A percentile compares a stretch with the other conserved stretches of the same genome.
Evolutionary conservation across 2,797 vertebrate species (phyloP).

Genomic region (Rachycentron canadum): DNA sequence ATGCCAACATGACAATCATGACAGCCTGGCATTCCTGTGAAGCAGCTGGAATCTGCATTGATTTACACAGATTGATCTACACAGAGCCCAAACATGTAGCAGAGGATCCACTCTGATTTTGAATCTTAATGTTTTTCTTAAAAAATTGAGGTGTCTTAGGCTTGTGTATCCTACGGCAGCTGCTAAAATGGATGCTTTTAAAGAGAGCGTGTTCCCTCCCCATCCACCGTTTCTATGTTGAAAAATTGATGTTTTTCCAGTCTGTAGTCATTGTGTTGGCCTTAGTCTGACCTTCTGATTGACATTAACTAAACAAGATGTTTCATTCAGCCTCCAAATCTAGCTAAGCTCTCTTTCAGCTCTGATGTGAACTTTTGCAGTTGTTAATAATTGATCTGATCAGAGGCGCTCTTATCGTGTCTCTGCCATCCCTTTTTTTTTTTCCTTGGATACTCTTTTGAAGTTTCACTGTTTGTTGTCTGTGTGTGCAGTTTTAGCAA

Average conservation of each 20-base stretch:
- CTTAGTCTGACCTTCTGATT: constrained; percentile 39
- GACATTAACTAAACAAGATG: constrained; percentile 39
- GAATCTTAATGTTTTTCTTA: neutral
- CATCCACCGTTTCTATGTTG: constrained; percentile 5
- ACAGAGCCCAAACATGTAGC: neutral
- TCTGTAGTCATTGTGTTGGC: constrained; percentile 24
- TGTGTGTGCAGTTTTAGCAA: constrained; percentile 40
- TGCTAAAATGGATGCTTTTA: constrained; percentile 45
- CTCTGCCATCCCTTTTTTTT: neutral
- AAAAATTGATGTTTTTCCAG: constrained; percentile 61
- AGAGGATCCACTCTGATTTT: neutral
- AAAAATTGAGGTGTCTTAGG: neutral
- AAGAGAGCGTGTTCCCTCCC: constrained; percentile 6
- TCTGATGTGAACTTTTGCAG: constrained; percentile 39
- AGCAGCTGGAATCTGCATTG: constrained; percentile 45
- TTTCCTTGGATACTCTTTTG: constrained; percentile 54
- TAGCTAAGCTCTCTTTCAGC: constrained; percentile 10
- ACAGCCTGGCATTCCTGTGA: constrained; percentile 52
- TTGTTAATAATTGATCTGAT: constrained; percentile 65
- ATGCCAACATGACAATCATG: constrained; percentile 13
- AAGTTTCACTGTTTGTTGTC: constrained; percentile 60
- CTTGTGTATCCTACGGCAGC: neutral
- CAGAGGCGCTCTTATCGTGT: constrained; percentile 10
- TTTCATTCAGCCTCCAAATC: constrained; percentile 32
- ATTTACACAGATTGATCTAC: neutral